Conservation (phyloP, 1,140 invertebrate genomes). For the Drosophila truncata region DNA sequence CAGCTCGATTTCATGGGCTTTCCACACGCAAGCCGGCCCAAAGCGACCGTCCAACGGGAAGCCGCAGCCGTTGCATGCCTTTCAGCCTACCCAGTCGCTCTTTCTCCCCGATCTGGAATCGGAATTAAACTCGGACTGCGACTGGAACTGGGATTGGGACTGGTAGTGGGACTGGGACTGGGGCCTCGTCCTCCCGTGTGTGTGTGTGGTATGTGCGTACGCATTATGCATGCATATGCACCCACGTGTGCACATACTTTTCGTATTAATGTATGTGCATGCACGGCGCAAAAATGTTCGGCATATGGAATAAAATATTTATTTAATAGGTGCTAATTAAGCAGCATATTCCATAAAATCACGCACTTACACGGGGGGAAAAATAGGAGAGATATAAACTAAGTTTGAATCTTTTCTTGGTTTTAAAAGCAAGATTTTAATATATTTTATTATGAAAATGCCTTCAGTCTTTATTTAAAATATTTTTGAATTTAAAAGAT, state of each 20-base stretch:
- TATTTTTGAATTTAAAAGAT: neutral
- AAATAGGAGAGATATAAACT: neutral
- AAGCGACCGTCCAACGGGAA: conserved; percentile 61
- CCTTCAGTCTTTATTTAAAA: neutral
- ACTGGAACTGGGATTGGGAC: conserved; percentile 6
- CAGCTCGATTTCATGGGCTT: conserved; percentile 78
- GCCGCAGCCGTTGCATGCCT: conserved; percentile 70
- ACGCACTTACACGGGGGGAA: conserved; percentile 28
- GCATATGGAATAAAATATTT: conserved; percentile 37
- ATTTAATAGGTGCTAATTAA: conserved; percentile 46
- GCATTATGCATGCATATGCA: conserved; percentile 37
- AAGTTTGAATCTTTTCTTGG: neutral
- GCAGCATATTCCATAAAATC: conserved; percentile 23
- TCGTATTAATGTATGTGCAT: conserved; percentile 23
- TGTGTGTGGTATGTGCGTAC: conserved; percentile 45
- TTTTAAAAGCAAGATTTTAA: neutral
- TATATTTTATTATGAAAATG: neutral
- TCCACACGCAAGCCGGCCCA: conserved; percentile 68
- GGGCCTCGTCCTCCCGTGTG: conserved; percentile 9
- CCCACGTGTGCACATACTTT: conserved; percentile 30
- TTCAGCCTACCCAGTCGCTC: conserved; percentile 30
- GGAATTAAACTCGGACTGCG: conserved; percentile 24
- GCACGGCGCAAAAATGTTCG: conserved; percentile 18
- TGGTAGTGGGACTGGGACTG: neutral
- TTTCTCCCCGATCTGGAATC: conserved; percentile 26